Conservation (phyloP, 1,140 invertebrate species). For the Galendromus occidentalis region DNA sequence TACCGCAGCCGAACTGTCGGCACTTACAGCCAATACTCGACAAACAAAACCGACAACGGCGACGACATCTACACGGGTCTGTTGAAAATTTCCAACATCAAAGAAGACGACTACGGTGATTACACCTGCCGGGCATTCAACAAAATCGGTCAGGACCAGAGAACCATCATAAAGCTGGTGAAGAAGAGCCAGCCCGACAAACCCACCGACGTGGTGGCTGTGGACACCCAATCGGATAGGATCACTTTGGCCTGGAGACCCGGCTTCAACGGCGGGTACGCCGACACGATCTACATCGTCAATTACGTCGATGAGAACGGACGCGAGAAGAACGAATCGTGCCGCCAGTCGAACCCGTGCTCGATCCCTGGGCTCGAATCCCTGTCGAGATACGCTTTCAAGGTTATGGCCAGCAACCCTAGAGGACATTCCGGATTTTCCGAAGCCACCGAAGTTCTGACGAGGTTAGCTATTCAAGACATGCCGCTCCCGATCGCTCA, state of each 20-base stretch:
- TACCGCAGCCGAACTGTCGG: conserved; percentile 41
- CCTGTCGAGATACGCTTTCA: conserved; percentile 20
- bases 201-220: conserved; percentile 41
- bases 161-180: conserved; percentile 47
- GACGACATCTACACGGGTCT: conserved; percentile 67
- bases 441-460: conserved; percentile 19
- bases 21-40: conserved; percentile 63
- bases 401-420: conserved; percentile 22
- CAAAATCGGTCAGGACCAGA: conserved; percentile 40
- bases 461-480: conserved; percentile 30
- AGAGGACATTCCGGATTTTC: conserved; percentile 21
- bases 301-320: conserved; percentile 23
- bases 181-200: conserved; percentile 44
- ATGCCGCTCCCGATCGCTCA: conserved; percentile 46
- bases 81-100: conserved; percentile 48
- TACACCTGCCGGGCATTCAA: conserved; percentile 68
- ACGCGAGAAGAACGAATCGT: conserved; percentile 40
- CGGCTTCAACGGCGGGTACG: conserved; percentile 67
- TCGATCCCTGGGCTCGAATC: conserved; percentile 40
- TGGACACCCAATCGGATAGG: conserved; percentile 36
- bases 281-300: conserved; percentile 63
- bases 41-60: conserved; percentile 51
- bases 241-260: conserved; percentile 59
- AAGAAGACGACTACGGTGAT: conserved; percentile 58
- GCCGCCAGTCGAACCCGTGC: conserved; percentile 59